Conservation (phyloP, 1,140 invertebrate species). For the Physella acuta region DNA sequence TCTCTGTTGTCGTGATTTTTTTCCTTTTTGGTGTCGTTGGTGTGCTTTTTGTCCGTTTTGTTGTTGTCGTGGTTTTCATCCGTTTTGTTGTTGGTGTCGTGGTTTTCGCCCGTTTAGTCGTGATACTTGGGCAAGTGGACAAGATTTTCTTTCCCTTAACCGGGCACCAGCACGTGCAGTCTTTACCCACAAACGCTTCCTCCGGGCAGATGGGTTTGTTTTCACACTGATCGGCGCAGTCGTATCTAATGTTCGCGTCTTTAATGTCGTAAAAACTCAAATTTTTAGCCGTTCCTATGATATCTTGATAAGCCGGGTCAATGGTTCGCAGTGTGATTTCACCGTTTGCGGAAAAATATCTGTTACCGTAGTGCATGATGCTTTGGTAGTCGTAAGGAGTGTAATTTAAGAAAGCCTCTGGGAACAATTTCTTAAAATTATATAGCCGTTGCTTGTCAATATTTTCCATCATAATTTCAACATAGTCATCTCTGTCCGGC, state of each 20-base stretch:
- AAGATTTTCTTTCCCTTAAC: too few relatives aligned
- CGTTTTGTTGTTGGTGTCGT: too few relatives aligned
- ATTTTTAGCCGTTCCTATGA: constrained; percentile 37
- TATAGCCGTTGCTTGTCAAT: constrained; percentile 52
- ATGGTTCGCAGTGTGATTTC: constrained; percentile 35
- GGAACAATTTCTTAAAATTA: constrained; percentile 93
- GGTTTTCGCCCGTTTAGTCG: too few relatives aligned
- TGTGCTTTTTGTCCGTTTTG: too few relatives aligned
- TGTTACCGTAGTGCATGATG: constrained; percentile 90
- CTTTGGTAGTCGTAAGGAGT: constrained; percentile 83
- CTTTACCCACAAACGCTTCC: constrained; percentile 26
- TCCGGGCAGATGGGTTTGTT: constrained; percentile 17
- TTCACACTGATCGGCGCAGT: constrained; percentile 24
- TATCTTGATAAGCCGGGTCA: constrained; percentile 31
- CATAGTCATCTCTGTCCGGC: constrained; percentile 56
- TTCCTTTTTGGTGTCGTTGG: too few relatives aligned
- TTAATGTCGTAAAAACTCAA: constrained; percentile 46
- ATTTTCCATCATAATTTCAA: constrained; percentile 51
- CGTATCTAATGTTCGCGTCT: constrained; percentile 42
- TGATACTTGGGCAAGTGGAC: too few relatives aligned
- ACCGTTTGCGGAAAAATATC: constrained; percentile 32
- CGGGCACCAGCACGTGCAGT: constrained; percentile 31
- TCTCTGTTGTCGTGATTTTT: too few relatives aligned
- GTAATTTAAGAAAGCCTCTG: constrained; percentile 87
- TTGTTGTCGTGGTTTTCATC: too few relatives aligned